These are phyloP conservation scores for Peribatodes rhomboidaria DNA, from an alignment of 2,888 invertebrate genomes.

Conservation along the genomic window DNA sequence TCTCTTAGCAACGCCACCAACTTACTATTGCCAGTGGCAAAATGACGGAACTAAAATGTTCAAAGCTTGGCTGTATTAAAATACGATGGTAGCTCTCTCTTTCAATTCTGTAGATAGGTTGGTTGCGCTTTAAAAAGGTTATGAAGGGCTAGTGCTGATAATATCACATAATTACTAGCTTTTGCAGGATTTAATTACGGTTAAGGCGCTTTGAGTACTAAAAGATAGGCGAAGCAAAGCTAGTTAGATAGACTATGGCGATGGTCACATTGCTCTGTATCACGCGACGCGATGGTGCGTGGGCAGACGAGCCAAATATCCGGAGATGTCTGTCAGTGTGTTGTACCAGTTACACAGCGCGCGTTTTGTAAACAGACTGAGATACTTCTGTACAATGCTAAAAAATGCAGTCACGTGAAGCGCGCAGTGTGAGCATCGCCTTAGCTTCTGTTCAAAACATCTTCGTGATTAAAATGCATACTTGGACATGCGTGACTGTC, in stretches of 20 bases:
- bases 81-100: not conserved
- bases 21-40: not conserved
- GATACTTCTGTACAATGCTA: too few species aligned
- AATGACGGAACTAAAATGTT: not conserved
- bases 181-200: conserved; percentile 57
- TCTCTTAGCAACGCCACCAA: conserved; percentile 10
- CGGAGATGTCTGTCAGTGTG: too few species aligned
- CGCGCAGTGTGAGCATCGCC: too few species aligned
- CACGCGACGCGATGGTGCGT: too few species aligned
- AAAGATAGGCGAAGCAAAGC: conserved; percentile 14
- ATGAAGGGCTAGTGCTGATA: conserved; percentile 47
- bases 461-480: conserved; percentile 13
- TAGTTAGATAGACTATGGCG: not conserved
- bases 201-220: conserved; percentile 14
- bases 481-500: conserved; percentile 23
- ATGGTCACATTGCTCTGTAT: too few species aligned
- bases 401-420: too few species aligned
- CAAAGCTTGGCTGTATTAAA: not conserved
- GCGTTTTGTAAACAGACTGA: too few species aligned
- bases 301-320: too few species aligned
- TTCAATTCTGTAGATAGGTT: not conserved
- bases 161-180: conserved; percentile 59
- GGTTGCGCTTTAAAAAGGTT: conserved; percentile 34
- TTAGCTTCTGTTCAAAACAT: too few species aligned
- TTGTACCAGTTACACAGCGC: too few species aligned